Conservation (phyloP, 2,888 invertebrate genomes). For the Melinopterus prodromus region DNA sequence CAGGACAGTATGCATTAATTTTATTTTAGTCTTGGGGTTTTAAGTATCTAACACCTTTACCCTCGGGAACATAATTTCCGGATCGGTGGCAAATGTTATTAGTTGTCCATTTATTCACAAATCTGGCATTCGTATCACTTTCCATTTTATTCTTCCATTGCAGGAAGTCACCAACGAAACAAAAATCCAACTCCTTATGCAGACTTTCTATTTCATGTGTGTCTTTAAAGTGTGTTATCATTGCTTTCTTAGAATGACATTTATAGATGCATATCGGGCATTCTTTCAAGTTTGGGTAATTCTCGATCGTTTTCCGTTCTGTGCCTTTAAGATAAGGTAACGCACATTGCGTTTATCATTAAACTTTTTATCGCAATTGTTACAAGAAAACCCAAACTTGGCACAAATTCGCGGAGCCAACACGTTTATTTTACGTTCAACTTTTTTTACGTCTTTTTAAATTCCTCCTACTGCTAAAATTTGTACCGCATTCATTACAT, state of each 20-base stretch:
- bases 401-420: too few relatives aligned
- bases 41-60: not conserved
- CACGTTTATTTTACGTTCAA: too few relatives aligned
- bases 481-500: too few relatives aligned
- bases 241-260: not conserved
- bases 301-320: too few relatives aligned
- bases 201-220: not conserved
- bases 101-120: not conserved
- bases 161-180: not conserved
- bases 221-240: not conserved
- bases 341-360: too few relatives aligned
- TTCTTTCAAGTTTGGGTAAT: not conserved
- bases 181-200: not conserved
- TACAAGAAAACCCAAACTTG: too few relatives aligned
- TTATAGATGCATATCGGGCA: not conserved
- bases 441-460: too few relatives aligned
- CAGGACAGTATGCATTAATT: constrained; percentile 29
- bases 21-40: constrained; percentile 25
- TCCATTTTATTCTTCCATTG: not conserved
- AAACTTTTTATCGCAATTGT: too few relatives aligned
- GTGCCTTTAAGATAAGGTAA: too few relatives aligned
- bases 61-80: constrained; percentile 6
- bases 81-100: not conserved
- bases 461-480: too few relatives aligned
- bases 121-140: not conserved